phyloP scores from a whole-genome alignment of 2,888 invertebrate genomes.

The Camptogramma bilineatum region DNA sequence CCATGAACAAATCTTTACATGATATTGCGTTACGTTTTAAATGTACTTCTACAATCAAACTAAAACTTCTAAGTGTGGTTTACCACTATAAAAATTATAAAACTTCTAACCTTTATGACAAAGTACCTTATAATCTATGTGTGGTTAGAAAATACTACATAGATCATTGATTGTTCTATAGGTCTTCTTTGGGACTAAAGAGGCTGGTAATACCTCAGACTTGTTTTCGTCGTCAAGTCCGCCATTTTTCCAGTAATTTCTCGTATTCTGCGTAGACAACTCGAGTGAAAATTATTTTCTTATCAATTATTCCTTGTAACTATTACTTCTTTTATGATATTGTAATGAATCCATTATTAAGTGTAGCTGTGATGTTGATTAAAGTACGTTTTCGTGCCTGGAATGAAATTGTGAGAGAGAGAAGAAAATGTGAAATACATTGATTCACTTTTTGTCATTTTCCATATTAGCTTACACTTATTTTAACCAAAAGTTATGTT shows the following conservation, averaged over 20 bases:
- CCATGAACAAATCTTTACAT: too few species aligned
- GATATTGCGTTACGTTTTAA: too few species aligned
- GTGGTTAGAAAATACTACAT: not conserved
- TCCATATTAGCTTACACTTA: not conserved
- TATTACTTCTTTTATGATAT: slow-evolving; percentile 10
- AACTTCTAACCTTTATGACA: not conserved
- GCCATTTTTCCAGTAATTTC: slow-evolving; percentile 7
- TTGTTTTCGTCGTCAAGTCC: not conserved
- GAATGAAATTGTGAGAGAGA: slow-evolving; percentile 11
- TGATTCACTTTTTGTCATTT: not conserved
- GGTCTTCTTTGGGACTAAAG: not conserved
- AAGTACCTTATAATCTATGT: not conserved
- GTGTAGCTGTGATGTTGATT: slow-evolving; percentile 2
- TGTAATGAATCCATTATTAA: slow-evolving; percentile 11
- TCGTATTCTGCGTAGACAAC: slow-evolving; percentile 14
- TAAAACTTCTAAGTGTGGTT: too few species aligned
- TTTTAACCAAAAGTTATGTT: too few species aligned
- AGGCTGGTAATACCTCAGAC: slow-evolving; percentile 5
- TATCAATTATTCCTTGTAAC: slow-evolving; percentile 6
- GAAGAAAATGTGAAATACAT: not conserved
- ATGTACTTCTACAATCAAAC: too few species aligned
- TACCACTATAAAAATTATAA: too few species aligned
- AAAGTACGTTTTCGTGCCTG: slow-evolving; percentile 21
- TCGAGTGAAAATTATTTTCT: slow-evolving; percentile 15
- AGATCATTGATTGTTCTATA: not conserved